A percentile compares a stretch with the other conserved stretches of the same genome.
Conservation (phyloP, 2,113 vertebrate genomes). For the Sturnira hondurensis region DNA sequence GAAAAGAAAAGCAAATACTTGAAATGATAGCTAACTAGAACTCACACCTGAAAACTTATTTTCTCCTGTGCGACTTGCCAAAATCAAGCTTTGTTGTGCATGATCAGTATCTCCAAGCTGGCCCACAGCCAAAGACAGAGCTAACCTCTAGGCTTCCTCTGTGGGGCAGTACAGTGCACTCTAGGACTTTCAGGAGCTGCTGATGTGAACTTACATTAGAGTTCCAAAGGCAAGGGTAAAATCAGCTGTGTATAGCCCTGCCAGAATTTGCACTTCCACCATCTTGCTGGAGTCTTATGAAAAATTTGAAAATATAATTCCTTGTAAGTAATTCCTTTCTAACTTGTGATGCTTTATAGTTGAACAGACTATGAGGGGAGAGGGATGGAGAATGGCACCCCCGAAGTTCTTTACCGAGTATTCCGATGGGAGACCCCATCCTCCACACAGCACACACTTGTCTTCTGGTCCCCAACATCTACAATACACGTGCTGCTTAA, state of each 20-base stretch:
- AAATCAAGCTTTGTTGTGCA: background rate
- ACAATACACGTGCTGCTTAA: conserved; percentile 96
- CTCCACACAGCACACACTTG: conserved; percentile 96
- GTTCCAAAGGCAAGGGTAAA: background rate
- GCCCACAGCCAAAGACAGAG: background rate
- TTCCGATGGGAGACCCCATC: conserved; percentile 97
- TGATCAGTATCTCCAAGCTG: background rate
- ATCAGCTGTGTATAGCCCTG: background rate
- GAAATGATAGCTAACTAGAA: background rate
- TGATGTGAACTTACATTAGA: background rate
- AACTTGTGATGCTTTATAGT: background rate
- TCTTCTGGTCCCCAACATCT: conserved; percentile 98
- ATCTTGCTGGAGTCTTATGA: background rate
- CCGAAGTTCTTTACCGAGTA: conserved; percentile 85
- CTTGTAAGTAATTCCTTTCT: background rate
- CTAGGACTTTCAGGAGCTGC: background rate
- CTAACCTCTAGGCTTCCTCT: background rate
- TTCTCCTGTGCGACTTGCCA: background rate
- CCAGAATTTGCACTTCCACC: background rate
- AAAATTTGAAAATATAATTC: background rate
- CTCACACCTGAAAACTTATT: background rate
- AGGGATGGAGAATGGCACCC: background rate
- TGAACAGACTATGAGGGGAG: background rate
- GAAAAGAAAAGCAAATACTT: background rate
- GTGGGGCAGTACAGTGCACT: background rate